Evolutionary conservation across 1,140 invertebrate genomes (phyloP), one percentile per base, ranked within the genome.

Genomic region (Nomia melanderi): DNA sequence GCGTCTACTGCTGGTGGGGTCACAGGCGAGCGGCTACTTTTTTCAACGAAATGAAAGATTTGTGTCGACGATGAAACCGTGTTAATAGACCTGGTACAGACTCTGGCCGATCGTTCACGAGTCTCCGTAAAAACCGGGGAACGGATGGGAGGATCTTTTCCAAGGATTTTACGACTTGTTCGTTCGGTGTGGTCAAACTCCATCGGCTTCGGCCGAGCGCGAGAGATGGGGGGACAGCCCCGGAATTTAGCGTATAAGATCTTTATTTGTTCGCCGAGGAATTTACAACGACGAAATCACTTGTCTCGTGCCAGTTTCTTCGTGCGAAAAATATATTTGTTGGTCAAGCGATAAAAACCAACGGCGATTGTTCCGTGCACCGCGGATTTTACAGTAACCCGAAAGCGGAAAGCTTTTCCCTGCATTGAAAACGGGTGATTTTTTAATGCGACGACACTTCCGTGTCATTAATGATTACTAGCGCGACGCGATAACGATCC

Each of bases 21-120:
- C 57, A 29, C 44, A n/a, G 50, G n/a, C 17, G 14, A 5, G 62
- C 20, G 44, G 54, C 41, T 62, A 63, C n/a, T 41, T 69, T 70
- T 84, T 84, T 73, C 41, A 54, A 1, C 44, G 67, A 77, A 83
- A 83, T 47, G 47, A n/a, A 73, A 72, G 81, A 84, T 84, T 76
- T 72, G 77, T 84, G 81, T 84, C 82, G 41, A 29, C 63, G 72
- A 80, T 77, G 82, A 77, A 75, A 79, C 53, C 67, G 69, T 84
- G 82, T 84, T 83, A 84, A 83, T 80, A 66, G 82, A 62, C 47
- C 59, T 69, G n/a, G 54, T 59, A 50, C 36, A 29, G 31, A 33
- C 53, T 70, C 60, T 31, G 44, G n/a, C 27, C 31, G 57, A 65
- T 78, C n/a, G 81, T 84, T 84, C 79, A 80, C 81, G 81, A 63